Base-by-base conservation (phyloP, 2,797 vertebrate genomes). In the Enteromius fasciolatus region DNA sequence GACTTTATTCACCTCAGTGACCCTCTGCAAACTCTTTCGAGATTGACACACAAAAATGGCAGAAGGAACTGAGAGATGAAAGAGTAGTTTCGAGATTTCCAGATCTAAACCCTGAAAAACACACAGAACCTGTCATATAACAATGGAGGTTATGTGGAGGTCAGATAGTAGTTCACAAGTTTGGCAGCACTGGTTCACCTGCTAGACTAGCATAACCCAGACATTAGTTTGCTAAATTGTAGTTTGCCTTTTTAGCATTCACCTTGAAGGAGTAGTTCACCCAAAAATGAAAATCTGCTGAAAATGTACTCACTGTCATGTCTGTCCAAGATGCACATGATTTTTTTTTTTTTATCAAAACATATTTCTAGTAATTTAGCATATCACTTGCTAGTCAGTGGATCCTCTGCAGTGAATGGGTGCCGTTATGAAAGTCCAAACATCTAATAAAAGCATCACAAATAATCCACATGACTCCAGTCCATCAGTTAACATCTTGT, bases 1-100 rank as follows among this genome's bases (percentile, higher is more conserved):
- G 54, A 64, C 69, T 57, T 74, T 50, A 63, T 73, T 68, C 66
- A 66, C 31, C 39, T 41, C 39, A 44, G 68, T 76, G 54, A 67
- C 57, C 50, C 81, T 54, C 31, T 33, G 25, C 17, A 28, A 63
- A 50, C 23, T 83, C 66, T 33, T 50, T 79, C 36, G 52, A 75
- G 14, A 85, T 48, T 64, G 50, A 41, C 11, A 68, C 5, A 0
- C 18, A 63, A 4, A 41, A 25, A 78, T 36, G n/a, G 33, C 52
- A 78, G 33, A 54, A 74, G 72, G 31, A 46, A 59, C 44, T 44
- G 31, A 15, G 57, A 14, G 31, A 20, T 69, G 77, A 41, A 31
- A 81, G 14, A 31, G 28, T 64, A 46, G 54, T 48, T 48, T 57
- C 2, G 33, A 76, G 33, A 77, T 46, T 48, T 77, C 25, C 20